A percentile compares a stretch with the other conserved stretches of the same genome.
Conservation (phyloP, 2,888 invertebrate genomes). For the Bimastos eiseni region DNA sequence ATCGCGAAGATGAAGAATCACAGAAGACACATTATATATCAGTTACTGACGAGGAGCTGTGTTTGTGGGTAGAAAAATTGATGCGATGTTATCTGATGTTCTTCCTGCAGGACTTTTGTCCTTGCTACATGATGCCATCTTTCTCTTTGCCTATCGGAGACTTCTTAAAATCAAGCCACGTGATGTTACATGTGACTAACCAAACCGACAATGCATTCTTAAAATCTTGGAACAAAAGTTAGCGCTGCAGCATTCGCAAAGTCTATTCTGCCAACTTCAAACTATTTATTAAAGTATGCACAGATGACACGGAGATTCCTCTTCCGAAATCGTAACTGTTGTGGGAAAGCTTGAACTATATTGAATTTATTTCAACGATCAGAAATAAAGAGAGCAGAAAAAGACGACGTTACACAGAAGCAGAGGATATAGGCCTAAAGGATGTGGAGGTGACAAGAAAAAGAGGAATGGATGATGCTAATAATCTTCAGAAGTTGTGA, state of each 20-base stretch:
- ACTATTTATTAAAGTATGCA: background rate
- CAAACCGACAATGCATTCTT: background rate
- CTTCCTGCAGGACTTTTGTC: slow-evolving; percentile 1
- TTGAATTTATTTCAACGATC: background rate
- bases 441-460: no score
- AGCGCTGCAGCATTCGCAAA: background rate
- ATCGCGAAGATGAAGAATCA: background rate
- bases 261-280: background rate
- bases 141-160: background rate
- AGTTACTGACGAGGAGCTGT: background rate
- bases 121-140: background rate
- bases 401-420: no score
- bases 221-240: background rate
- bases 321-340: background rate
- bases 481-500: no score
- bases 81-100: background rate
- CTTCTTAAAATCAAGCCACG: background rate
- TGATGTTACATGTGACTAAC: background rate
- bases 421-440: no score
- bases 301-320: background rate
- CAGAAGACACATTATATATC: background rate
- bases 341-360: background rate
- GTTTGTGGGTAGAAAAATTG: background rate
- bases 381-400: background rate
- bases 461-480: no score